Evolutionary conservation across 2,113 vertebrate genomes (phyloP).

Genomic region (Dolichallabes microphthalmus): DNA sequence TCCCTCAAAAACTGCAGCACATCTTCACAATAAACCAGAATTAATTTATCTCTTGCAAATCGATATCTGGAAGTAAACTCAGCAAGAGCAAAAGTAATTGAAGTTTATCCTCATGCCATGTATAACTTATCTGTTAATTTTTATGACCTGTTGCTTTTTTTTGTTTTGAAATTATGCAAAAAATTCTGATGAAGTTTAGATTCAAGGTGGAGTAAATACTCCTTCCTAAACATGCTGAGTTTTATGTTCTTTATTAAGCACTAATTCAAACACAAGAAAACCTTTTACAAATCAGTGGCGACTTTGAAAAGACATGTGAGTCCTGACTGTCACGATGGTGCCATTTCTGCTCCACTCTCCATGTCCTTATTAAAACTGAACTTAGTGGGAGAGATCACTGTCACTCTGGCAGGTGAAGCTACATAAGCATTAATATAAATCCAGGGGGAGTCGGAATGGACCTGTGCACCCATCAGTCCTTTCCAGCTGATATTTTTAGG

Average conservation of each 20-base stretch:
- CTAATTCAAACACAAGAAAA: not conserved
- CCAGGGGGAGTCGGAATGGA: not conserved
- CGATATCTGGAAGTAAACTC: not conserved
- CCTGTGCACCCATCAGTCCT: not conserved
- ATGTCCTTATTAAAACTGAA: conserved; percentile 60
- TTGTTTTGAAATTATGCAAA: not conserved
- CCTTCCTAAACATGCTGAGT: not conserved
- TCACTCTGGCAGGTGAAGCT: conserved; percentile 54
- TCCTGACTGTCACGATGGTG: conserved; percentile 49
- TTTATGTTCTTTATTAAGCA: not conserved
- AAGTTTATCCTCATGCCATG: not conserved
- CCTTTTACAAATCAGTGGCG: conserved; percentile 28
- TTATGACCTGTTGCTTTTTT: not conserved
- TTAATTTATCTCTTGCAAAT: not conserved
- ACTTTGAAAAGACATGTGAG: conserved; percentile 34
- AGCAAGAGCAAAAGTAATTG: not conserved
- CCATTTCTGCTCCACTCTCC: conserved; percentile 40
- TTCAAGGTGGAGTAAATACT: not conserved
- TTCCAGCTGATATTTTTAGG: conserved; percentile 9
- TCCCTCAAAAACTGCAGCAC: not conserved
- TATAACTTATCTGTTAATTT: not conserved
- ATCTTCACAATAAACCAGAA: not conserved
- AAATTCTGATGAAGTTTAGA: not conserved
- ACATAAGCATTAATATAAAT: conserved; percentile 44
- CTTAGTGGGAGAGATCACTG: conserved; percentile 59